Percentiles rank a stretch among this genome's conserved stretches.
Conservation (phyloP, 2,888 invertebrate species). For the Cerastis leucographa region DNA sequence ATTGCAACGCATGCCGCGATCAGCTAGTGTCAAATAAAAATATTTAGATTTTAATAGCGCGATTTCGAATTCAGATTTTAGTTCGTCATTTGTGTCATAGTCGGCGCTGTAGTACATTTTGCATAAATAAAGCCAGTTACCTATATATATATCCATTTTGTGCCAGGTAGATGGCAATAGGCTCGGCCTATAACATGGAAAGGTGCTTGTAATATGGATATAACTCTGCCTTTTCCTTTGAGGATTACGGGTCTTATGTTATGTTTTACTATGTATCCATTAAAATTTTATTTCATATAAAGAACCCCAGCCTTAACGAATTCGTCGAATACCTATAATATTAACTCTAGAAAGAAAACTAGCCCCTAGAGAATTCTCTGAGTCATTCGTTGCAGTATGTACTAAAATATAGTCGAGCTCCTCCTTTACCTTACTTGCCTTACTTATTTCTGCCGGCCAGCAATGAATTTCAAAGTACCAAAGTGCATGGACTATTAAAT, state of each 20-base stretch:
- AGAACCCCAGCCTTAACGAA: background rate
- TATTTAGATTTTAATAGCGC: no score
- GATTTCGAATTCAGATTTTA: no score
- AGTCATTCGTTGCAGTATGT: constrained; percentile 37
- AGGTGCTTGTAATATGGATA: background rate
- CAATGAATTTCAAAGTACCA: constrained; percentile 32
- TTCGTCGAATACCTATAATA: constrained; percentile 1
- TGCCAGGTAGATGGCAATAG: background rate
- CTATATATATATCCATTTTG: background rate
- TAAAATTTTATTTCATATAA: background rate
- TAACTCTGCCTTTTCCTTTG: background rate
- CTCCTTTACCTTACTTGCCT: background rate
- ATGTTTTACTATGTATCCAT: background rate
- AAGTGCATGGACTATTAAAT: constrained; percentile 19
- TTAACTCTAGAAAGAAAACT: constrained; percentile 24
- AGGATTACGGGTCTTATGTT: background rate
- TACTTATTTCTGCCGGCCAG: constrained; percentile 18
- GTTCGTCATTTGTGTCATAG: no score
- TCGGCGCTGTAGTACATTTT: no score
- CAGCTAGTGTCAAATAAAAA: no score
- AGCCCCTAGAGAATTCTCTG: background rate
- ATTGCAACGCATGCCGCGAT: no score
- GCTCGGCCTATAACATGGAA: background rate
- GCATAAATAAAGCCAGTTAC: no score
- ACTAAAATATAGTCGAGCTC: constrained; percentile 21